Conservation (phyloP, 2,888 invertebrate species). For the Acleris emargana region DNA sequence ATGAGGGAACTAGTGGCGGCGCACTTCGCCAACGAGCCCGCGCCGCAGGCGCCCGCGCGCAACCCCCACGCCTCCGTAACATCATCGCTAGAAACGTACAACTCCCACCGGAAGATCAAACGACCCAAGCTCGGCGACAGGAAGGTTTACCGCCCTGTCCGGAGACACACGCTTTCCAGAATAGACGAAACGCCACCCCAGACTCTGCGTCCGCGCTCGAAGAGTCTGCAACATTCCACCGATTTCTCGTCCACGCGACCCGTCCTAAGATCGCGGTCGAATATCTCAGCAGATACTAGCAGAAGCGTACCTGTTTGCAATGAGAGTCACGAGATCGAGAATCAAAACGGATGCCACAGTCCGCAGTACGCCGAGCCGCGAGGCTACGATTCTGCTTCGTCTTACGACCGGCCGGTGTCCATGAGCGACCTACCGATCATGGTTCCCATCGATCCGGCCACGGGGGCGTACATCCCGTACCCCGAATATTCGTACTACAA, state of each 20-base stretch:
- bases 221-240: conserved; percentile 65
- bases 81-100: conserved; percentile 67
- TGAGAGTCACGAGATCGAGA: conserved; percentile 65
- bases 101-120: conserved; percentile 71
- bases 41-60: conserved; percentile 78
- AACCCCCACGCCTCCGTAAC: conserved; percentile 55
- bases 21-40: conserved; percentile 72
- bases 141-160: conserved; percentile 69
- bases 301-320: conserved; percentile 76
- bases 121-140: conserved; percentile 66
- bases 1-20: conserved; percentile 80
- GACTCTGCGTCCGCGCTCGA: conserved; percentile 54
- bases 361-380: conserved; percentile 75
- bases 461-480: conserved; percentile 71
- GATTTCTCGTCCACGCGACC: conserved; percentile 71
- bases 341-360: conserved; percentile 61
- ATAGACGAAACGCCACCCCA: conserved; percentile 71
- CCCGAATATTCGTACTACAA: conserved; percentile 72
- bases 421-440: conserved; percentile 72
- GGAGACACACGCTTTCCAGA: conserved; percentile 69
- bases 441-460: conserved; percentile 67
- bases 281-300: conserved; percentile 76
- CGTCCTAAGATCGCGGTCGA: conserved; percentile 68
- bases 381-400: conserved; percentile 59
- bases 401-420: conserved; percentile 65